Percentiles rank a stretch among this genome's conserved stretches.
These are phyloP conservation scores for Byasa hedistus DNA, from an alignment of 2,888 invertebrate species.

Conservation along the genomic window DNA sequence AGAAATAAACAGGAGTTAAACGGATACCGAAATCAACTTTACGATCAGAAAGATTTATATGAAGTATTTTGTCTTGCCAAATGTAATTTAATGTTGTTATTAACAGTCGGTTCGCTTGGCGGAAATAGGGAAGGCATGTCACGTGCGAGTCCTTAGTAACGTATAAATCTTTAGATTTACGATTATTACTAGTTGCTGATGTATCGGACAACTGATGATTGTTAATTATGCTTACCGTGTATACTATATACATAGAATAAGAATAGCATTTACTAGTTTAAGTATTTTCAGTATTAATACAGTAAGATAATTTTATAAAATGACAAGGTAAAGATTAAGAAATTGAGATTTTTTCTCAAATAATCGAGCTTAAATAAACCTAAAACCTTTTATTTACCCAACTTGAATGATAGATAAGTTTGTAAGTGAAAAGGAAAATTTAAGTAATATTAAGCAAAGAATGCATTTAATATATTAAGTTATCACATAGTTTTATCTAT, in stretches of 20 bases:
- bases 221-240: conserved; percentile 7
- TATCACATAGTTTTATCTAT: neutral
- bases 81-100: conserved; percentile 21
- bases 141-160: conserved; percentile 27
- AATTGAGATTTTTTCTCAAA: neutral
- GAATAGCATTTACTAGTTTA: conserved; percentile 29
- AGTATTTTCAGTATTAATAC: conserved; percentile 27
- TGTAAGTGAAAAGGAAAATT: too few species aligned
- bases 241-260: neutral
- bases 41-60: neutral
- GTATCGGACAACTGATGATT: conserved; percentile 14
- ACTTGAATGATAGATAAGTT: too few species aligned
- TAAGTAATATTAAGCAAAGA: neutral
- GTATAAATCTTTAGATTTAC: conserved; percentile 28
- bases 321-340: neutral
- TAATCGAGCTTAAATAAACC: too few species aligned
- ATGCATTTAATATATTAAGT: neutral
- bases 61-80: conserved; percentile 22
- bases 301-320: neutral
- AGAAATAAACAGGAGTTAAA: conserved; percentile 58
- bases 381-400: too few species aligned
- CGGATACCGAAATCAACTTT: neutral
- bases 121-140: conserved; percentile 12
- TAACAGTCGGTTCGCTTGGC: conserved; percentile 11
- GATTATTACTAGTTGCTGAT: conserved; percentile 19